Evolutionary conservation across 2,113 vertebrate genomes (phyloP).

Genomic region (Suncus etruscus): DNA sequence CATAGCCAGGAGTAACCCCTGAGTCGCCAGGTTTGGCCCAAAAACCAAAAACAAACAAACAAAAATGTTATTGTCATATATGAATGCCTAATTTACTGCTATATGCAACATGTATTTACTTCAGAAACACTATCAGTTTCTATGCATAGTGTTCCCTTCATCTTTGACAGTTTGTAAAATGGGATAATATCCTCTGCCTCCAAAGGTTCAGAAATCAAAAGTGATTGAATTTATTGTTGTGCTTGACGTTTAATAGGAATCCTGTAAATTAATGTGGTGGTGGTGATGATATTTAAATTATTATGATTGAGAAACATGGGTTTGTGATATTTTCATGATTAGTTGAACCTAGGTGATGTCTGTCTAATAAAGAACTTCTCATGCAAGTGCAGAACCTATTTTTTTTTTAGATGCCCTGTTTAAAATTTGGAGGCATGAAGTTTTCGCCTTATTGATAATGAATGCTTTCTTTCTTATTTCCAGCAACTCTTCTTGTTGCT

Average conservation of each 20-base stretch:
- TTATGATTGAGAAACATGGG: neutral
- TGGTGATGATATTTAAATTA: constrained; percentile 17
- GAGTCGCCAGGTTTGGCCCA: too few relatives aligned
- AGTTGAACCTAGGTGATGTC: neutral
- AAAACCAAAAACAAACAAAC: too few relatives aligned
- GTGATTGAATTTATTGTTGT: neutral
- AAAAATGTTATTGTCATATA: neutral
- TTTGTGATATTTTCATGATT: constrained; percentile 26
- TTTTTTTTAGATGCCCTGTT: constrained; percentile 55
- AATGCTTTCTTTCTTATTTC: constrained; percentile 83
- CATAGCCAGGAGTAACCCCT: too few relatives aligned
- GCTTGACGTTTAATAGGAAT: neutral
- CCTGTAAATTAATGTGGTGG: constrained; percentile 5
- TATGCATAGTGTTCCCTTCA: neutral
- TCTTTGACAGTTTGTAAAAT: constrained; percentile 41
- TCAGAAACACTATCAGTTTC: constrained; percentile 1
- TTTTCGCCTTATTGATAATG: constrained; percentile 45
- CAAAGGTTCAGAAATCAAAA: constrained; percentile 27
- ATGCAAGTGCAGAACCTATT: neutral
- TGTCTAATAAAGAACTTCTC: constrained; percentile 19
- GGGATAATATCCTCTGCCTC: neutral
- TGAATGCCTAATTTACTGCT: constrained; percentile 23
- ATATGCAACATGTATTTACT: neutral
- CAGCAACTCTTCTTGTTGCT: constrained; percentile 97
- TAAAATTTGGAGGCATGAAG: constrained; percentile 25